These are phyloP conservation scores for Phallusia fumigata DNA, from an alignment of 23 tunicate genomes.

Conservation along the genomic window DNA sequence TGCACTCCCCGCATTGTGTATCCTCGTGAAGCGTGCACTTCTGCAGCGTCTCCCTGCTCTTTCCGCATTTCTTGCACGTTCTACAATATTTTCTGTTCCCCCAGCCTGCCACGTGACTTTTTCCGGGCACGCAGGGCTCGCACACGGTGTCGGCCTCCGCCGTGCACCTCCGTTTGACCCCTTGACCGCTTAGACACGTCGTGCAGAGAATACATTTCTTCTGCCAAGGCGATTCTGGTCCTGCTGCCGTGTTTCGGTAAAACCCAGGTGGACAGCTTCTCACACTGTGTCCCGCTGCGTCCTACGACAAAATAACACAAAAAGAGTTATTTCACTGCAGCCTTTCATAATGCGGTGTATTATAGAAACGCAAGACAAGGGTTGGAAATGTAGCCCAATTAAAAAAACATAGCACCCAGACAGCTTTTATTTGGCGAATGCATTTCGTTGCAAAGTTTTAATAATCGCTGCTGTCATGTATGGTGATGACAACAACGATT, in stretches of 20 bases:
- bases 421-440: no score
- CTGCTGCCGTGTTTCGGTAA: constrained; percentile 14
- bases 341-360: no score
- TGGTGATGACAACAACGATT: no score
- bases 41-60: background rate
- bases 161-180: background rate
- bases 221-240: background rate
- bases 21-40: constrained; percentile 16
- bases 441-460: no score
- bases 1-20: constrained; percentile 22
- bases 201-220: background rate
- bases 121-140: constrained; percentile 6
- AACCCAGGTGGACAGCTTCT: background rate
- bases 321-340: no score
- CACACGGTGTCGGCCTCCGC: constrained; percentile 18
- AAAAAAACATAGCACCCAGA: no score
- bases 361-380: no score
- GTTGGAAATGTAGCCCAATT: no score
- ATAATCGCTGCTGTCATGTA: no score
- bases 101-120: background rate
- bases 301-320: background rate
- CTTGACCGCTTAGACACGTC: constrained; percentile 19
- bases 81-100: background rate
- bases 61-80: constrained; percentile 11
- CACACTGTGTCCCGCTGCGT: background rate